phyloP scores from a whole-genome alignment of 2,888 invertebrate species.

The Rotaria macrura region DNA sequence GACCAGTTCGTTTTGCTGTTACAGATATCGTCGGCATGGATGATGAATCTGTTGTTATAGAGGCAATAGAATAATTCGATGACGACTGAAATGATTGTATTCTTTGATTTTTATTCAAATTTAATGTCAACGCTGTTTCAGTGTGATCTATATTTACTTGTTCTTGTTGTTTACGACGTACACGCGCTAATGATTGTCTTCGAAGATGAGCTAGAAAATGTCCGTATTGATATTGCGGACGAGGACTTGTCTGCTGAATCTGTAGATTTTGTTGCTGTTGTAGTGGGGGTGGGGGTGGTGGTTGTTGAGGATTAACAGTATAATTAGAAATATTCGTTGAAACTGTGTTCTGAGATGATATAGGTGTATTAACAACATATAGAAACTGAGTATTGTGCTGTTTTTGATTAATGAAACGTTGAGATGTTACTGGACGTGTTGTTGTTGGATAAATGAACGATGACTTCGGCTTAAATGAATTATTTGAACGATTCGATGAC shows the following conservation, averaged over 20 bases:
- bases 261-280: neutral
- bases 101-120: too few species aligned
- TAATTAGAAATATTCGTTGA: neutral
- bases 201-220: constrained; percentile 1
- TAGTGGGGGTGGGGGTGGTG: neutral
- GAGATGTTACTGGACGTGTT: neutral
- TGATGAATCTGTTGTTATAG: neutral
- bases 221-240: neutral
- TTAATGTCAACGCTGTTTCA: neutral
- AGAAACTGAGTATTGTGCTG: neutral
- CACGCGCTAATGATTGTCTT: neutral
- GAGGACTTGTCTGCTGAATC: neutral
- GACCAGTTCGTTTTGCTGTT: neutral
- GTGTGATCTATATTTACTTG: too few species aligned
- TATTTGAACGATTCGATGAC: neutral
- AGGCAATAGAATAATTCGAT: neutral
- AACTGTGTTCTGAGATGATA: neutral
- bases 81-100: neutral
- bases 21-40: neutral
- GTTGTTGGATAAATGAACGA: neutral
- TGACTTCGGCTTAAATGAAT: neutral
- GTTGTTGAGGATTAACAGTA: neutral
- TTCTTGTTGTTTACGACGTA: neutral
- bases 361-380: neutral
- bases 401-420: neutral